These are phyloP conservation scores for Vanessa cardui DNA, from an alignment of 2,888 invertebrate species.

Conservation along the genomic window DNA sequence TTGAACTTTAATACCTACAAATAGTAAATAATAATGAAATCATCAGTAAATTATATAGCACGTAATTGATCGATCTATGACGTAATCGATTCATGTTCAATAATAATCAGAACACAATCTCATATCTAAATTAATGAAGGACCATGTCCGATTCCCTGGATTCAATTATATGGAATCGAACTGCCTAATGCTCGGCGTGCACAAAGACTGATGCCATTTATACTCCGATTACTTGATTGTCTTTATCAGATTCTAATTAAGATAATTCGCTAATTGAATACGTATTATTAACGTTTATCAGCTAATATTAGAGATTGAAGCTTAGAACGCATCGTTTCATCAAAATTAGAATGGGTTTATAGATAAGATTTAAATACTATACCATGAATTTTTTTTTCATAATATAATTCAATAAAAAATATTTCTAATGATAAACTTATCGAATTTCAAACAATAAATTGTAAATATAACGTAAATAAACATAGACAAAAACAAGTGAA, in stretches of 20 bases:
- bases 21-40: background rate
- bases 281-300: constrained; percentile 13
- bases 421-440: no score
- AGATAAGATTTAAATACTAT: no score
- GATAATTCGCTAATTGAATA: constrained; percentile 29
- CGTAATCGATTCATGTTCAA: constrained; percentile 1
- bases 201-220: constrained; percentile 49
- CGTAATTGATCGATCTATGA: background rate
- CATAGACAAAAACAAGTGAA: no score
- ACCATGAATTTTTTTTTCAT: no score
- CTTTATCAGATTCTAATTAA: constrained; percentile 44
- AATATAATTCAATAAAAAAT: no score
- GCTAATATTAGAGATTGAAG: background rate
- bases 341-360: no score
- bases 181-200: constrained; percentile 62
- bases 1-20: no score
- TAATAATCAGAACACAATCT: constrained; percentile 15
- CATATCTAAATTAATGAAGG: constrained; percentile 33
- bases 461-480: no score
- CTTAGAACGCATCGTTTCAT: no score
- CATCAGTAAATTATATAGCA: background rate
- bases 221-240: constrained; percentile 50
- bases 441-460: no score
- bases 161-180: constrained; percentile 64
- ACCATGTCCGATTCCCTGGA: constrained; percentile 62